Evolutionary conservation across 2,888 invertebrate species (phyloP), one percentile per base, ranked within the genome.

Genomic region (Nebria brevicollis): DNA sequence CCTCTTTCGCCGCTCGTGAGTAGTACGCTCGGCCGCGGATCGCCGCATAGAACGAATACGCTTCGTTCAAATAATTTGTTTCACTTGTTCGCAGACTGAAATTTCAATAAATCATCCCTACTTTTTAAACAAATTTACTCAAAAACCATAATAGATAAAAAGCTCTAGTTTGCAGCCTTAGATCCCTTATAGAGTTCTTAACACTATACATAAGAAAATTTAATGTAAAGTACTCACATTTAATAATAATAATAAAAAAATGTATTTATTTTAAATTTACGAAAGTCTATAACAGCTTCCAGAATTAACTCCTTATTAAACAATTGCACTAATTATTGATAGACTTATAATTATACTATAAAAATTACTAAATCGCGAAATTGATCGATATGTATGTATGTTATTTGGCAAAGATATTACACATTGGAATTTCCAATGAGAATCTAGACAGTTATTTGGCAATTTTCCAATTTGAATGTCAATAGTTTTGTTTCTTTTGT

Each of bases 1-100:
- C 97, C 90, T 98, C 98, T 88, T 97, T 97, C 84, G 94, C 94
- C 0, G 97, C 97, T 86, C 97, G 93, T 77, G 97, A 97, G 89
- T 98, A 98, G 89, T 98, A 98, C 25, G 96, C 96, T 85, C 98
- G 91, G 83, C 96, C 96, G 85, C 98, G 91, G 86, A 98, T 98
- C 15, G 98, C 98, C 75, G 96, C 95, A 91, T 98, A 98, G 90
- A 98, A 98, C 82, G 97, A 96, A 89, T 95, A 98, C 75, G 98
- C 97, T 91, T 98, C 98, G 89, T 96, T 96, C 86, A 98, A 91
- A 90, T 98, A 98, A 89, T 96, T 96, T 65, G 97, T 97, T 91
- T 98, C 98, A 90, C 98, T 98, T 83, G 98, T 98, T 87, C 98
- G 92, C 87, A 98, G 92, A 89, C 97, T 97, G 89, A 68, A 20